phyloP scores from a whole-genome alignment of 2,113 vertebrate genomes.

The Bubalus kerabau region DNA sequence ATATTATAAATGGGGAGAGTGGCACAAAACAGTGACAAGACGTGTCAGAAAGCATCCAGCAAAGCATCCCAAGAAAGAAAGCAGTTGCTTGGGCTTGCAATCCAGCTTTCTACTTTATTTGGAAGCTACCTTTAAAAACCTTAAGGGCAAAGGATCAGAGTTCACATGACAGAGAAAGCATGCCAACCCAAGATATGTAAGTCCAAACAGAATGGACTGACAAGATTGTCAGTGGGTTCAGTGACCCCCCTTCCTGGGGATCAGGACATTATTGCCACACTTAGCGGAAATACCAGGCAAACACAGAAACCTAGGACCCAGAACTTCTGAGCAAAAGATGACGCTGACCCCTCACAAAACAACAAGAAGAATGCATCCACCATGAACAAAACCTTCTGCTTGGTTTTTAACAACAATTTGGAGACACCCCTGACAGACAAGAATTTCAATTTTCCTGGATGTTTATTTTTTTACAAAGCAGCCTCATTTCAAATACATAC shows the following conservation, averaged over 20 bases:
- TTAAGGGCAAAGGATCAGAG: constrained; percentile 17
- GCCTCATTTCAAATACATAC: not conserved
- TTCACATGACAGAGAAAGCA: constrained; percentile 32
- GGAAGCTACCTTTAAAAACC: constrained; percentile 23
- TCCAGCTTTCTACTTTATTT: constrained; percentile 23
- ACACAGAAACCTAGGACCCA: not conserved
- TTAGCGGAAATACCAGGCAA: not conserved
- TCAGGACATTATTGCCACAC: not conserved
- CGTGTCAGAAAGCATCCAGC: constrained; percentile 56
- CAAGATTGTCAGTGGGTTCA: not conserved
- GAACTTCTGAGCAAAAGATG: not conserved
- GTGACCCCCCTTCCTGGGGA: not conserved
- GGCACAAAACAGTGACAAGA: constrained; percentile 61
- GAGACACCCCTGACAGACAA: not conserved
- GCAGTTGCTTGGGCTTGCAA: constrained; percentile 19
- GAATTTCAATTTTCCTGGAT: not conserved
- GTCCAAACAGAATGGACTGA: not conserved
- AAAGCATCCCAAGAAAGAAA: constrained; percentile 38
- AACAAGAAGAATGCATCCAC: not conserved
- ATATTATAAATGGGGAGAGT: constrained; percentile 42
- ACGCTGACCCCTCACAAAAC: not conserved
- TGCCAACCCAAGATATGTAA: not conserved
- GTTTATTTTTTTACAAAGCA: not conserved
- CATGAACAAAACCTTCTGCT: not conserved
- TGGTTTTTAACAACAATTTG: not conserved